Evolutionary conservation across 2,113 vertebrate species (phyloP).

Genomic region (Gadus chalcogrammus): DNA sequence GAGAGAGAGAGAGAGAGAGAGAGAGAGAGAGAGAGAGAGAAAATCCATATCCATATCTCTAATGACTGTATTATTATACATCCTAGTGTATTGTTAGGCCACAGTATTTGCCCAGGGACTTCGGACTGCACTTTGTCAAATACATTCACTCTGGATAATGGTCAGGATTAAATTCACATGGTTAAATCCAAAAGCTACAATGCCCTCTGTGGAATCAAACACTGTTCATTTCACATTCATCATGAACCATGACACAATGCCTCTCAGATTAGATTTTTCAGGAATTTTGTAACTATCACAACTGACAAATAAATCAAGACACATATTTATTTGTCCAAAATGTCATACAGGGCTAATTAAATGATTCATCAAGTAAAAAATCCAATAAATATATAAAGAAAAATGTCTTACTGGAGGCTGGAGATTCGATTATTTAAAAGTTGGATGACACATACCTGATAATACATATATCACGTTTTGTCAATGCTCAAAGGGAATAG

Average conservation of each 20-base stretch:
- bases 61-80: conserved; percentile 11
- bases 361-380: not conserved
- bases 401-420: not conserved
- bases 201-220: not conserved
- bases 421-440: no score
- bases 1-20: no score
- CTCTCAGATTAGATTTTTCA: no score
- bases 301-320: no score
- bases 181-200: conserved; percentile 3
- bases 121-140: conserved; percentile 33
- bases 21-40: no score
- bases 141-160: conserved; percentile 47
- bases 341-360: not conserved
- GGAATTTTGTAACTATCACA: no score
- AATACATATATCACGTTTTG: no score
- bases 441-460: no score
- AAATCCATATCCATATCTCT: not conserved
- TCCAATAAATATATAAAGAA: not conserved
- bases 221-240: conserved; percentile 12
- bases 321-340: not conserved
- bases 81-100: conserved; percentile 5
- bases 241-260: no score
- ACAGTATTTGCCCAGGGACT: not conserved
- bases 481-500: no score
- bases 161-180: conserved; percentile 42